These are phyloP conservation scores for Daubentonia madagascariensis DNA, from an alignment of 2,113 vertebrate genomes.

Conservation along the genomic window DNA sequence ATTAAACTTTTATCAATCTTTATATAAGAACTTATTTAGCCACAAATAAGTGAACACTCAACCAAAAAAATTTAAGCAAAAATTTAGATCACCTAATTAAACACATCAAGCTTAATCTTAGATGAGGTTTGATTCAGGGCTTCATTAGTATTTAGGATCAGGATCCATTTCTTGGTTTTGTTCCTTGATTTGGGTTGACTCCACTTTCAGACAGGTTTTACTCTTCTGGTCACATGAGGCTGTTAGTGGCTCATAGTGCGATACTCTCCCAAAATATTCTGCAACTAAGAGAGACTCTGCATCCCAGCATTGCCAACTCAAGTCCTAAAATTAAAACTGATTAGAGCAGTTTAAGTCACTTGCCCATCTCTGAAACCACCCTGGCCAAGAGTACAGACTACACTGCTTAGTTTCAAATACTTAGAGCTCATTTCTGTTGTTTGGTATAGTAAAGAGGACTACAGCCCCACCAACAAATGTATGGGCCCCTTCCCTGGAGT, in stretches of 20 bases:
- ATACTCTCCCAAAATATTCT: neutral
- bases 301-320: neutral
- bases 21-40: neutral
- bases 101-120: neutral
- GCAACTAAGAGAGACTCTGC: neutral
- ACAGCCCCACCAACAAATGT: neutral
- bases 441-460: neutral
- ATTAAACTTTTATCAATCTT: neutral
- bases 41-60: neutral
- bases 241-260: neutral
- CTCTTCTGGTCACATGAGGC: neutral
- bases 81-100: constrained; percentile 18
- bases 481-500: neutral
- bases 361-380: neutral
- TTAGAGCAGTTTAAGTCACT: neutral
- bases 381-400: neutral
- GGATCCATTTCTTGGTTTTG: neutral
- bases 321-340: neutral
- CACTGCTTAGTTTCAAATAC: neutral
- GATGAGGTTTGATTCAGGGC: neutral
- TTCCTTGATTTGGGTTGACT: neutral
- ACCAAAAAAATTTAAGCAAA: neutral
- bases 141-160: neutral
- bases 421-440: neutral
- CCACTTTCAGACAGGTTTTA: neutral